These are phyloP conservation scores for Ophiodon elongatus DNA, from an alignment of 2,113 vertebrate genomes.

Conservation along the genomic window DNA sequence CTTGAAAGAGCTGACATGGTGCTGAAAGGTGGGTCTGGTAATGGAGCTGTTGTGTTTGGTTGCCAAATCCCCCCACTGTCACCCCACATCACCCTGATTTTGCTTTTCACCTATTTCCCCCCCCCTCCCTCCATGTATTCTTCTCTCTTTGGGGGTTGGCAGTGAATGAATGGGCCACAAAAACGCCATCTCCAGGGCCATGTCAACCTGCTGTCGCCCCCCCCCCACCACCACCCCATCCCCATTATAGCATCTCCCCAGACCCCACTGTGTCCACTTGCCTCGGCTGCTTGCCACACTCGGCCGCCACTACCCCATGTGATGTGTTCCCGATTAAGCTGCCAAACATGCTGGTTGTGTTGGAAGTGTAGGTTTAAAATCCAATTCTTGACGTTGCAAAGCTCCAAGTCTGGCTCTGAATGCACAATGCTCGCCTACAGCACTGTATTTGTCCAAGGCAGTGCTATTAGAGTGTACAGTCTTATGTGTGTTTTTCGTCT, in stretches of 20 bases:
- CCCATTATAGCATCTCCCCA: constrained; percentile 4
- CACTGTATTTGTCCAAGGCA: constrained; percentile 35
- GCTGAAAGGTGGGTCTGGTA: constrained; percentile 37
- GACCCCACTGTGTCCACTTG: constrained; percentile 29
- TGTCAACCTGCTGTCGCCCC: constrained; percentile 35
- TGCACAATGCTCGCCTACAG: constrained; percentile 32
- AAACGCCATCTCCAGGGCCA: constrained; percentile 37
- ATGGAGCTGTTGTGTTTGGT: constrained; percentile 45
- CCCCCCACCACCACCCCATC: too few relatives aligned
- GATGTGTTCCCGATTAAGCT: constrained; percentile 43
- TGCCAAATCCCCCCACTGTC: not conserved
- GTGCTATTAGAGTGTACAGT: constrained; percentile 18
- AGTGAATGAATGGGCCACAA: constrained; percentile 46
- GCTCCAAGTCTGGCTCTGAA: constrained; percentile 33
- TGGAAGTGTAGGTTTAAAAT: constrained; percentile 43
- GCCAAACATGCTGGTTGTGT: constrained; percentile 35
- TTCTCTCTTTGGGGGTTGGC: constrained; percentile 23
- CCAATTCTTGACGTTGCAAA: constrained; percentile 3
- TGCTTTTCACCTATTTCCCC: constrained; percentile 23
- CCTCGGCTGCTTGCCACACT: constrained; percentile 21
- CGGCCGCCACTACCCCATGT: constrained; percentile 5
- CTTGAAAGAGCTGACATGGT: constrained; percentile 24
- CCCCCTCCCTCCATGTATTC: not conserved
- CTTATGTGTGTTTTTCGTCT: constrained; percentile 40
- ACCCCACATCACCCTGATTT: constrained; percentile 28